Percentiles rank a stretch among this genome's conserved stretches.
These are phyloP conservation scores for Takifugu rubripes DNA, from an alignment of 2,797 vertebrate species.

Conservation along the genomic window DNA sequence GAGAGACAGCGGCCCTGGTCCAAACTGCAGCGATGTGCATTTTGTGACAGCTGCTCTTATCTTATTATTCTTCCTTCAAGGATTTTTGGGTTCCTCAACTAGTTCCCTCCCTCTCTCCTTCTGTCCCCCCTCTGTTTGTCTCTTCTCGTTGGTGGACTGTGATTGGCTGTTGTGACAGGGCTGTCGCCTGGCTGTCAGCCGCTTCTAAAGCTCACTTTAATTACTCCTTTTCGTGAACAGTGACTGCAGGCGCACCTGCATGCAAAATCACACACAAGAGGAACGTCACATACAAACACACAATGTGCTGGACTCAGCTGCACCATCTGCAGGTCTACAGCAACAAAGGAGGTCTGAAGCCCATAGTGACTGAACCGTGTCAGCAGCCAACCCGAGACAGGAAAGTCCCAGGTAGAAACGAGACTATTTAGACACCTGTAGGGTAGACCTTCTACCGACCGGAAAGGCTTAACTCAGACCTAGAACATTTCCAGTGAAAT, in stretches of 20 bases:
- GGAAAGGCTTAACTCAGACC: too few species aligned
- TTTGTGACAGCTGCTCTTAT: conserved; percentile 60
- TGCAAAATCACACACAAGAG: not conserved
- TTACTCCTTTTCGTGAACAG: conserved; percentile 75
- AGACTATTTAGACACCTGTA: too few species aligned
- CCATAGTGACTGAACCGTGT: conserved; percentile 22
- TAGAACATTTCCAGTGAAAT: too few species aligned
- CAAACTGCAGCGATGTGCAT: conserved; percentile 18
- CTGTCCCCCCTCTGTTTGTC: conserved; percentile 18
- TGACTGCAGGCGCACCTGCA: not conserved
- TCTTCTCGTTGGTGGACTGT: conserved; percentile 48
- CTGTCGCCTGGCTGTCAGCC: conserved; percentile 60
- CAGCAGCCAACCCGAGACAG: conserved; percentile 49
- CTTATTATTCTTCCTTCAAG: conserved; percentile 66
- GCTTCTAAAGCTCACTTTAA: conserved; percentile 73
- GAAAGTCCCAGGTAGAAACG: too few species aligned
- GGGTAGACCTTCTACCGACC: too few species aligned
- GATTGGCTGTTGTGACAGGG: conserved; percentile 73
- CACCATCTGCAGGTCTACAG: too few species aligned
- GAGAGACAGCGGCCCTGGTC: conserved; percentile 29
- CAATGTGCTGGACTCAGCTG: too few species aligned
- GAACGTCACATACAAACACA: too few species aligned
- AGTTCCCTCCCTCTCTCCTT: conserved; percentile 37
- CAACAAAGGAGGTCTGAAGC: too few species aligned
- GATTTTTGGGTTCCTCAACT: conserved; percentile 57